These are phyloP conservation scores for Bombus vancouverensis DNA, from an alignment of 1,140 invertebrate species.

Conservation along the genomic window DNA sequence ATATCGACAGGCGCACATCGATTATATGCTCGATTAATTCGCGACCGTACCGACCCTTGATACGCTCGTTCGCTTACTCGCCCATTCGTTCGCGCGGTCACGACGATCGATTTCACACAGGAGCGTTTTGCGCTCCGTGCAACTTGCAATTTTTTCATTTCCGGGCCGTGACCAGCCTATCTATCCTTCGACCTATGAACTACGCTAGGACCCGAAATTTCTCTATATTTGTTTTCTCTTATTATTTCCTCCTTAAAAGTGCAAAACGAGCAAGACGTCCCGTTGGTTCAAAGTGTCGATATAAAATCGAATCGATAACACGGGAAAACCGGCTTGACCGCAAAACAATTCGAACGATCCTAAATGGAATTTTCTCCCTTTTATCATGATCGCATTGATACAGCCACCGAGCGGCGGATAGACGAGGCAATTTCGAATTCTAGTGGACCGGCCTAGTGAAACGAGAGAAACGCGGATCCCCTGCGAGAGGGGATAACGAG, in stretches of 20 bases:
- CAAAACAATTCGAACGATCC: constrained; percentile 42
- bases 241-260: no score
- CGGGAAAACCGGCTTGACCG: not conserved
- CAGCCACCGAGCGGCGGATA: constrained; percentile 12
- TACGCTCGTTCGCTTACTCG: constrained; percentile 67
- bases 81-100: constrained; percentile 45
- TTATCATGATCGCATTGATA: constrained; percentile 38
- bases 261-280: not conserved
- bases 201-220: no score
- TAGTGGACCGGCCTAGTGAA: constrained; percentile 36
- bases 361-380: constrained; percentile 43
- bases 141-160: constrained; percentile 14
- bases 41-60: constrained; percentile 70
- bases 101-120: constrained; percentile 68
- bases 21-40: constrained; percentile 82
- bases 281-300: not conserved
- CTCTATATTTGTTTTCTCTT: not conserved
- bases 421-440: constrained; percentile 47
- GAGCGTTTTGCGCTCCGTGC: constrained; percentile 23
- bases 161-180: not conserved
- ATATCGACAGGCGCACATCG: constrained; percentile 78
- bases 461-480: constrained; percentile 41
- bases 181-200: not conserved
- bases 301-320: not conserved
- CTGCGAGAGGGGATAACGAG: not conserved